A percentile compares a stretch with the other conserved stretches of the same genome.
Evolutionary conservation across 1,140 invertebrate genomes (phyloP).

Genomic region (Lasioglossum albipes): DNA sequence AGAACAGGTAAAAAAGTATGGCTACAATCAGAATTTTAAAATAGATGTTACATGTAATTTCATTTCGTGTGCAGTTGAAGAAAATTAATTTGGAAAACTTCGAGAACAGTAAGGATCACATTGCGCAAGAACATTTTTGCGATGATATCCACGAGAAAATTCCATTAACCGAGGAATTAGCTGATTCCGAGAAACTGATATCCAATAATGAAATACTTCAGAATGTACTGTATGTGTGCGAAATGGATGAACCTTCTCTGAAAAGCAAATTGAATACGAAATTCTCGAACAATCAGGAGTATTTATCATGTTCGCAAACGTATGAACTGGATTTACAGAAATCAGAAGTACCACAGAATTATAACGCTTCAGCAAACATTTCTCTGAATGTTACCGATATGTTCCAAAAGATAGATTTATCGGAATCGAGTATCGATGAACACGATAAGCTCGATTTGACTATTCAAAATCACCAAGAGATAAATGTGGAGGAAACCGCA

Average conservation of each 20-base stretch:
- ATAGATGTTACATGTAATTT: background rate
- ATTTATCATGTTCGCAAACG: background rate
- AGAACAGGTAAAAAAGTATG: slow-evolving; percentile 62
- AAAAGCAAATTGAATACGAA: slow-evolving; percentile 20
- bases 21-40: slow-evolving; percentile 17
- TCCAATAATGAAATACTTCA: slow-evolving; percentile 34
- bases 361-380: slow-evolving; percentile 8
- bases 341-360: slow-evolving; percentile 6
- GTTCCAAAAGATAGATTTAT: slow-evolving; percentile 42
- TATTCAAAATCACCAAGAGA: slow-evolving; percentile 1
- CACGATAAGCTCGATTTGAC: slow-evolving; percentile 15
- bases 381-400: slow-evolving; percentile 30
- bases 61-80: slow-evolving; percentile 53
- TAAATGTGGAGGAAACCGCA: background rate
- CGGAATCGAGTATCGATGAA: slow-evolving; percentile 14
- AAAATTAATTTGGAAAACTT: slow-evolving; percentile 68
- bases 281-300: background rate
- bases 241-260: slow-evolving; percentile 40
- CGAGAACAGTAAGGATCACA: slow-evolving; percentile 56
- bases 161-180: slow-evolving; percentile 27
- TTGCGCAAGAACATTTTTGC: slow-evolving; percentile 59
- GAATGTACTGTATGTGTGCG: slow-evolving; percentile 16
- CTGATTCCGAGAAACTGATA: slow-evolving; percentile 22
- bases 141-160: slow-evolving; percentile 61
- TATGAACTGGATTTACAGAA: slow-evolving; percentile 26